Conservation (phyloP, 2,113 vertebrate genomes). For the Sinocyclocheilus rhinocerous region DNA sequence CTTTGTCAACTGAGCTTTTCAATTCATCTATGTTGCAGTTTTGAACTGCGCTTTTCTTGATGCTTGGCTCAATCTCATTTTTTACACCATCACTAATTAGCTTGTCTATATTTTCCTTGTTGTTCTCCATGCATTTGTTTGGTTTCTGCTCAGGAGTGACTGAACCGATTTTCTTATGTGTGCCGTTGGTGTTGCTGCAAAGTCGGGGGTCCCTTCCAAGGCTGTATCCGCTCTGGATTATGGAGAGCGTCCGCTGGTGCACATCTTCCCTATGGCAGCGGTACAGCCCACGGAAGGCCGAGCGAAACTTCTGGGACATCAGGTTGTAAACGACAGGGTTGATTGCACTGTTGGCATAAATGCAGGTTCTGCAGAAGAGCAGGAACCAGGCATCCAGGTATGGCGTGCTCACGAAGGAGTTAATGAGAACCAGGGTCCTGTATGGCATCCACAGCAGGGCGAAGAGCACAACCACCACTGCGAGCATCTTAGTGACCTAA, state of each 20-base stretch:
- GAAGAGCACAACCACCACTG: conserved; percentile 75
- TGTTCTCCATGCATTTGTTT: neutral
- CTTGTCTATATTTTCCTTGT: conserved; percentile 1
- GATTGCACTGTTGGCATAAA: conserved; percentile 82
- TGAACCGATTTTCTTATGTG: conserved; percentile 16
- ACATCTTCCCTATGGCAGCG: conserved; percentile 62
- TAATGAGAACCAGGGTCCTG: conserved; percentile 78
- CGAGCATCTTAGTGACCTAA: conserved; percentile 82
- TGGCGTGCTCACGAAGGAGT: conserved; percentile 75
- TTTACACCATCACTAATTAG: neutral
- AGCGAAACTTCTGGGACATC: conserved; percentile 82
- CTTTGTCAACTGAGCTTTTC: conserved; percentile 19
- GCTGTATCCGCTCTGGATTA: conserved; percentile 61
- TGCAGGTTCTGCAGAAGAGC: conserved; percentile 77
- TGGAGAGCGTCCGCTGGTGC: conserved; percentile 57
- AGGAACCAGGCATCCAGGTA: conserved; percentile 80
- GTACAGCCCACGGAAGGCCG: conserved; percentile 76
- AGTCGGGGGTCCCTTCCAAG: conserved; percentile 54
- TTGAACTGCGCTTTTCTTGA: neutral
- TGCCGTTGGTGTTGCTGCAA: conserved; percentile 50
- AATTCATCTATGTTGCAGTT: neutral
- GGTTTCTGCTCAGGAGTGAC: conserved; percentile 5
- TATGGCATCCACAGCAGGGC: conserved; percentile 84
- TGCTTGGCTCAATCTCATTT: neutral
- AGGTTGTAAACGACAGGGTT: conserved; percentile 82